These are phyloP conservation scores for Pempheris klunzingeri DNA, from an alignment of 2,797 vertebrate species.

Conservation along the genomic window DNA sequence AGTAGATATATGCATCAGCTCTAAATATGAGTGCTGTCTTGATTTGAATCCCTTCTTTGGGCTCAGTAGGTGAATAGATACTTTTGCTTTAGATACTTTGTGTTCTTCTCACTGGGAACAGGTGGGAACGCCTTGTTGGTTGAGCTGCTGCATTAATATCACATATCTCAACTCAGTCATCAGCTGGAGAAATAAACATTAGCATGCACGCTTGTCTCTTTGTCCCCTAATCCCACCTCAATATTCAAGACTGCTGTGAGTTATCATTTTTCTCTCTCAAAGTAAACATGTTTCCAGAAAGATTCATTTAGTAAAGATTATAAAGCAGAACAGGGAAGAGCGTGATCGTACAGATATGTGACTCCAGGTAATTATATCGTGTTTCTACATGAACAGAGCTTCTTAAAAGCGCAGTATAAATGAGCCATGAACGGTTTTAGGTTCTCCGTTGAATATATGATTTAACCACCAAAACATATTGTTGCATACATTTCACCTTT, in stretches of 20 bases:
- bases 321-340: slow-evolving; percentile 6
- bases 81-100: not conserved
- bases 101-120: slow-evolving; percentile 26
- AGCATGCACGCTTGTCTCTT: slow-evolving; percentile 53
- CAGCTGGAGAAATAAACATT: slow-evolving; percentile 57
- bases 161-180: slow-evolving; percentile 39
- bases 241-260: slow-evolving; percentile 48
- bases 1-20: no score
- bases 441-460: not conserved
- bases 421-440: no score
- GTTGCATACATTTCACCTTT: not conserved
- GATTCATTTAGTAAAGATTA: slow-evolving; percentile 31
- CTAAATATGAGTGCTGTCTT: not conserved
- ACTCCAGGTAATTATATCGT: not conserved
- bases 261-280: slow-evolving; percentile 28
- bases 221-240: slow-evolving; percentile 65
- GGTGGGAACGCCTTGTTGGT: slow-evolving; percentile 22
- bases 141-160: slow-evolving; percentile 45
- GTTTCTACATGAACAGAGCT: not conserved
- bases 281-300: slow-evolving; percentile 43
- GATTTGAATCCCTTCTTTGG: not conserved
- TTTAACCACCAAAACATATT: no score
- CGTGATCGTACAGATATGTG: not conserved
- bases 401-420: not conserved
- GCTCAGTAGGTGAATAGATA: not conserved